Percentiles rank a stretch among this genome's conserved stretches.
phyloP scores from a whole-genome alignment of 2,888 invertebrate species.

The Hermaeophaga mercurialis region DNA sequence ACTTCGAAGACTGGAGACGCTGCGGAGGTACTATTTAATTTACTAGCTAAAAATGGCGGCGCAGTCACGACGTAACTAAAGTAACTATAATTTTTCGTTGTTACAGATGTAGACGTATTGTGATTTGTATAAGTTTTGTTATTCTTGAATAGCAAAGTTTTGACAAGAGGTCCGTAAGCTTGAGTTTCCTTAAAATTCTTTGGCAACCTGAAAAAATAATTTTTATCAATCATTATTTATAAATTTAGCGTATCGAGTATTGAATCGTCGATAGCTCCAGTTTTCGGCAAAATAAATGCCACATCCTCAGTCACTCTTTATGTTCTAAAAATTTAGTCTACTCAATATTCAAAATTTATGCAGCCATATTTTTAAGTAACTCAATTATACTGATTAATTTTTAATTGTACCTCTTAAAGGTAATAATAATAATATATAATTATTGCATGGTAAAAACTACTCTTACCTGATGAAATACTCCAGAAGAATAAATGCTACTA shows the following conservation, averaged over 20 bases:
- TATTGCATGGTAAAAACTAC: no score
- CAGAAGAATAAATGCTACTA: constrained; percentile 69
- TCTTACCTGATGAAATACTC: constrained; percentile 75
- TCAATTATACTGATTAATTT: no score
- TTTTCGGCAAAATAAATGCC: no score
- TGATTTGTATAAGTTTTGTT: constrained; percentile 32
- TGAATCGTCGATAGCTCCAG: no score
- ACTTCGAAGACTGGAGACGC: constrained; percentile 27
- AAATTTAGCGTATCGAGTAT: no score
- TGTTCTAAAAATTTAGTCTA: no score
- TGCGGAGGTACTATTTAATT: constrained; percentile 27
- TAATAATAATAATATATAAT: no score
- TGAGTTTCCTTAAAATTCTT: constrained; percentile 26
- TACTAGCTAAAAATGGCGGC: constrained; percentile 36
- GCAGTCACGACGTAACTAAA: constrained; percentile 38
- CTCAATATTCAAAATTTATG: no score
- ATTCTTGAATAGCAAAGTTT: constrained; percentile 40
- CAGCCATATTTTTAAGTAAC: no score
- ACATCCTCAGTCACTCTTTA: no score
- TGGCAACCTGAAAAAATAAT: constrained; percentile 24
- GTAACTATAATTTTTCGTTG: constrained; percentile 32
- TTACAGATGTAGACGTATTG: constrained; percentile 18
- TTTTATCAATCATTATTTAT: no score
- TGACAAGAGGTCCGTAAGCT: constrained; percentile 39
- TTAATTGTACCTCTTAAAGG: no score